phyloP scores from a whole-genome alignment of 2,888 invertebrate species.

The Cyclophora albipunctata region DNA sequence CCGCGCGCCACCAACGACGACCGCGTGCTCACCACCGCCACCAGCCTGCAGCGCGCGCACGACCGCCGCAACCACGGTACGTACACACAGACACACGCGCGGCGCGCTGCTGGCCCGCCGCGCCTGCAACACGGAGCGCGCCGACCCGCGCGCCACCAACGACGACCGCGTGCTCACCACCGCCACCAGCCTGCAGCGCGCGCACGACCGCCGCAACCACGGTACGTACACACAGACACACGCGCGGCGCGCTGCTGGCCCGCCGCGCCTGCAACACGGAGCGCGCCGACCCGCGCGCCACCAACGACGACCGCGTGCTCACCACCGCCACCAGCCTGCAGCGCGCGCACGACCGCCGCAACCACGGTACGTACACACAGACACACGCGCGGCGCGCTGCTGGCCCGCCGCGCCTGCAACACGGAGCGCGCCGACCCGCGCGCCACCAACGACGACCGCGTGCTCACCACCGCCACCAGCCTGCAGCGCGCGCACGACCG shows the following conservation, averaged over 20 bases:
- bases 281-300: too few species aligned
- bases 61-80: too few species aligned
- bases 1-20: too few species aligned
- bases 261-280: too few species aligned
- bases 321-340: too few species aligned
- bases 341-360: too few species aligned
- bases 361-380: too few species aligned
- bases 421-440: conserved; percentile 76
- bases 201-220: conserved; percentile 19
- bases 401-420: conserved; percentile 78
- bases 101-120: conserved; percentile 40
- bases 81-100: conserved; percentile 5
- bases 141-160: conserved; percentile 70
- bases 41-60: too few species aligned
- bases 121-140: conserved; percentile 84
- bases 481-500: conserved; percentile 37
- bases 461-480: conserved; percentile 85
- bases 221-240: too few species aligned
- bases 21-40: too few species aligned
- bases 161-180: conserved; percentile 91
- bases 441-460: conserved; percentile 86
- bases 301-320: too few species aligned
- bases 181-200: conserved; percentile 76
- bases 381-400: conserved; percentile 6
- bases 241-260: too few species aligned